phyloP scores from a whole-genome alignment of 2,113 vertebrate genomes.

The Neolamprologus fasciatus region DNA sequence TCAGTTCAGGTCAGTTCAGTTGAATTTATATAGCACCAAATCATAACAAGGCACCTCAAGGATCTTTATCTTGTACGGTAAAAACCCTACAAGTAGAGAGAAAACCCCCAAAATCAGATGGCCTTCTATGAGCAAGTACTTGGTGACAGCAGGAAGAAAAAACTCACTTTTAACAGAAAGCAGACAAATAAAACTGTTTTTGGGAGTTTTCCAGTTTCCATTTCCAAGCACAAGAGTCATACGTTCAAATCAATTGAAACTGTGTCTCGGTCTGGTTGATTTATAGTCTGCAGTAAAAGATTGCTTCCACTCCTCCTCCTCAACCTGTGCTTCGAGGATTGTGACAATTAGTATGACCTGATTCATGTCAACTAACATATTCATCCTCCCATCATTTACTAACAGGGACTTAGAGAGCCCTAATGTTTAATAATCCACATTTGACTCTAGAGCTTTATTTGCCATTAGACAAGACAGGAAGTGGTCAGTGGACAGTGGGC shows the following conservation, averaged over 20 bases:
- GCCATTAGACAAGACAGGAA: neutral
- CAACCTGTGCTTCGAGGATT: neutral
- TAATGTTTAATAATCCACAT: neutral
- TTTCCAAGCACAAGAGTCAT: neutral
- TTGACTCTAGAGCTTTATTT: fast-evolving
- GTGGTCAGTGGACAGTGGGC: neutral
- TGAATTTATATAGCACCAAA: neutral
- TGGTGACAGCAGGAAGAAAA: fast-evolving
- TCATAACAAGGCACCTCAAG: fast-evolving
- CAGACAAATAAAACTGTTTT: neutral
- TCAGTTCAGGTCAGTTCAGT: neutral
- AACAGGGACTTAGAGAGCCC: neutral
- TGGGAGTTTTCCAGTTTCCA: neutral
- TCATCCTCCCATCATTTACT: neutral
- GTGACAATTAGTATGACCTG: neutral
- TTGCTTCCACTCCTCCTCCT: neutral
- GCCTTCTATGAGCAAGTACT: neutral
- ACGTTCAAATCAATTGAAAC: neutral
- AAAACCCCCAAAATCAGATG: neutral
- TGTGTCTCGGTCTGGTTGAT: neutral
- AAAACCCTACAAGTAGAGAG: fast-evolving
- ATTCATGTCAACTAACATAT: neutral
- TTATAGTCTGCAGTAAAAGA: neutral
- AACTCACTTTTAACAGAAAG: neutral
- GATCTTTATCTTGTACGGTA: neutral